Base-by-base conservation (phyloP, 1,140 invertebrate species). In the Papilio machaon region DNA sequence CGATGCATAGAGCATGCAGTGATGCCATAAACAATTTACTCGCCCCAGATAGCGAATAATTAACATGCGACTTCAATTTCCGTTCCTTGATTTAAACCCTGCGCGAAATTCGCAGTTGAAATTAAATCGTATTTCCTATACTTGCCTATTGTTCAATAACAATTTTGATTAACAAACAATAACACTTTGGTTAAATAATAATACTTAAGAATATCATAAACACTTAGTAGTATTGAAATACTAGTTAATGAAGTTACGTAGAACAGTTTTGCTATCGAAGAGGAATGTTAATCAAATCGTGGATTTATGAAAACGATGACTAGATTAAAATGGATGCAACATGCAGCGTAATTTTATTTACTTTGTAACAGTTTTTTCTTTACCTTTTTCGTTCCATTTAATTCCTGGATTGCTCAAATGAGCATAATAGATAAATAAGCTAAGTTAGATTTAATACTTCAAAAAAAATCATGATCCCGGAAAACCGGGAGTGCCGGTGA, bases 31-130 rank as follows among this genome's bases (percentile, higher is more conserved):
- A 79, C 77, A 79, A 79, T 79, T 67, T 64, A 64, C 60, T 19
- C 60, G 58, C 77, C 19, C 58, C 77, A 70, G 64, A 70, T 70
- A 70, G 77, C 77, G 77, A 67, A 79, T 79, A 79, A 79, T 79
- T 79, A 79, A 79, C 77, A 38, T 67, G 38, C 58, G 77, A 67
- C 58, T 79, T 46, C 38, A 79, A 79, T 79, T 79, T 79, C 77
- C 77, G 77, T 79, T 64, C n/a, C 77, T 79, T 79, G 77, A 79
- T 79, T 79, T 46, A 64, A 79, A 43, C 64, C 77, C 30, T 58
- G 35, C 38, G 60, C 19, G 35, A 38, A 64, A 5, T 67, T 79
- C 43, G 77, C 77, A 15, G 54, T 46, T 35, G n/a, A 38, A 70
- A 35, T 60, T 58, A 79, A 79, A 79, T 43, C 60, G 43, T 47